Base-by-base conservation (phyloP, 2,888 invertebrate genomes). In the Clepsis dumicolana region DNA sequence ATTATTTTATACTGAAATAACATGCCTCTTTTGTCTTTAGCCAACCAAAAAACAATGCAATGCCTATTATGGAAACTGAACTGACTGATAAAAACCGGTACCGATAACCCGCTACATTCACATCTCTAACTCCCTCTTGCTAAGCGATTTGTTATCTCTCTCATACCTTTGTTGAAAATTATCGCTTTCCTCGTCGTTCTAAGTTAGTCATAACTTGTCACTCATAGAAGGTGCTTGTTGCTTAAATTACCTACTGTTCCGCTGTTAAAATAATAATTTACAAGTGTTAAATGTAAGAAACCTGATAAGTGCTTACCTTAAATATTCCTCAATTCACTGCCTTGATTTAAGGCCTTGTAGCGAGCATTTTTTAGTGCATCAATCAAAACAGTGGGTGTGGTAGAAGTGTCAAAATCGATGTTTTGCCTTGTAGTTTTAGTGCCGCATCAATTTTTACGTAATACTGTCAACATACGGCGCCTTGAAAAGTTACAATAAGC, bases 371-470 rank as follows among this genome's bases (percentile, higher is more conserved):
- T 48, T 29, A 41, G 41, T 12, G 48, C 27, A 83, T 82, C 75
- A 83, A 82, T 81, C 84, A 82, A 77, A 54, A 72, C 80, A 77
- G 78, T 84, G 91, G 90, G 91, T 91, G 91, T 91, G 91, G 91
- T 91, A 82, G 83, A 84, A 66, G 52, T 66, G 70, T 71, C 69
- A 74, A 77, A 80, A 77, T 72, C 75, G 70, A 71, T 80, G 77
- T 77, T 81, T 80, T 80, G 78, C 80, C 80, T 77, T 78, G 73
- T 67, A 76, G 84, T 94, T 94, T 75, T 64, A 64, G 27, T 70
- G 70, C 73, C 73, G 75, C 70, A 72, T 66, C 72, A 69, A 74
- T 73, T 71, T 73, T 82, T 80, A 79, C 70, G 76, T 80, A 78
- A 79, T 71, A 53, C 50, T 64, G 48, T 66, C 32, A 71, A 74